phyloP scores from a whole-genome alignment of 2,113 vertebrate genomes.

The Indri indri region DNA sequence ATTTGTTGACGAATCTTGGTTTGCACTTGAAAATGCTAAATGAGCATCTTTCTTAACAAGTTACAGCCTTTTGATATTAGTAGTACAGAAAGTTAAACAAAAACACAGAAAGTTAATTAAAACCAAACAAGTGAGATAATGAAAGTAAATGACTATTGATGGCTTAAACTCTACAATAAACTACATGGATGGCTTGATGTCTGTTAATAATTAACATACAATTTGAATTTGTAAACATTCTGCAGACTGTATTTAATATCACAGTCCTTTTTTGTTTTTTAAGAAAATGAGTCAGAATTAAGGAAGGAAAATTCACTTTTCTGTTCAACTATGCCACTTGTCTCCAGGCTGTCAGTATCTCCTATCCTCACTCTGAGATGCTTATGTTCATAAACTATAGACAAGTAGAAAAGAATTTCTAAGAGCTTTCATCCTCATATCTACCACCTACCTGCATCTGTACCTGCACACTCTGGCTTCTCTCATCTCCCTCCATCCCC shows the following conservation, averaged over 20 bases:
- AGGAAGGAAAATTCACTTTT: constrained; percentile 15
- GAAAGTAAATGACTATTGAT: constrained; percentile 8
- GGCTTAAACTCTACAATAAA: not conserved
- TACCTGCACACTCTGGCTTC: accelerated
- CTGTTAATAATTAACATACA: constrained; percentile 47
- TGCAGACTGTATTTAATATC: not conserved
- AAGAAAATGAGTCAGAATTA: constrained; percentile 12
- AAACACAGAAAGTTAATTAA: constrained; percentile 46
- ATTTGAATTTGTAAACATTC: constrained; percentile 46
- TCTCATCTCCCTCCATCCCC: not conserved
- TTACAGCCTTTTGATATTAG: not conserved
- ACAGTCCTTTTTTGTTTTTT: not conserved
- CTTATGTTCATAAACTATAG: not conserved
- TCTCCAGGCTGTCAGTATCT: not conserved
- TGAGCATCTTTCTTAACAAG: not conserved
- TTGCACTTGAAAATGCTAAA: not conserved
- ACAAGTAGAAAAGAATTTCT: not conserved
- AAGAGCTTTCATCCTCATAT: not conserved
- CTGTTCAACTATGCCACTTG: not conserved
- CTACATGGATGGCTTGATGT: not conserved
- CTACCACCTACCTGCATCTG: not conserved
- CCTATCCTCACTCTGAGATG: not conserved
- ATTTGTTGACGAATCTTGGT: not conserved
- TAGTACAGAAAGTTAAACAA: constrained; percentile 41
- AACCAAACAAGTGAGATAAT: constrained; percentile 37